Evolutionary conservation across 2,113 vertebrate genomes (phyloP), one percentile per base, ranked within the genome.

Genomic region (Pelecanus crispus): DNA sequence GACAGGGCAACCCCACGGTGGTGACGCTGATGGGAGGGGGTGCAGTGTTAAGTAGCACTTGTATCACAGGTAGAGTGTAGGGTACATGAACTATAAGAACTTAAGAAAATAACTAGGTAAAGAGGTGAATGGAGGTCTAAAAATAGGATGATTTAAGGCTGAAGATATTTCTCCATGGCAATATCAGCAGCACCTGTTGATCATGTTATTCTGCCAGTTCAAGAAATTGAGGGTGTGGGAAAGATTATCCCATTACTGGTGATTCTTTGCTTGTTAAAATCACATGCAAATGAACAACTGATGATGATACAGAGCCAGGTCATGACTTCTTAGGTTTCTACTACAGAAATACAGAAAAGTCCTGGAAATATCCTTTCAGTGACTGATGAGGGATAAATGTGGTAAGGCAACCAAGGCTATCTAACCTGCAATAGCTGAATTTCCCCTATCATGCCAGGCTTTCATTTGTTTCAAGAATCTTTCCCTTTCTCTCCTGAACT

Each of bases 1-100:
- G 44, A 14, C 29, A 55, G 34, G 6, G 47, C 21, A 9, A 52
- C 26, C 44, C 34, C 1, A 1, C 3, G 1, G 17, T 2, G n/a
- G 65, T 26, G 81, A 36, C 1, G 3, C 3, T 8, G n/a, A 4
- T 14, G 38, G 70, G 34, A 25, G 11, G 10, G 24, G 31, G 10
- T 14, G 13, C 22, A 31, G 5, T 0, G 1, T 6, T 19, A 49
- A 67, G 50, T 15, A 74, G 67, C 42, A 31, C 6, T 67, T 63
- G 21, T 31, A 16, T n/a, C 75, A 59, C 53, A 36, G 67, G 72
- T 5, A 17, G 31, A 38, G 49, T 1, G 2, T 20, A 42, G n/a
- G 44, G 45, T 9, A 44, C 44, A 2, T 9, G 25, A 86, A 40
- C n/a, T 34, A 0, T 1, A n/a, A n/a, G 18, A 44, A 38, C 7